Percentiles rank a stretch among this genome's conserved stretches.
phyloP scores from a whole-genome alignment of 2,888 invertebrate species.

The Coecobrya sp. region DNA sequence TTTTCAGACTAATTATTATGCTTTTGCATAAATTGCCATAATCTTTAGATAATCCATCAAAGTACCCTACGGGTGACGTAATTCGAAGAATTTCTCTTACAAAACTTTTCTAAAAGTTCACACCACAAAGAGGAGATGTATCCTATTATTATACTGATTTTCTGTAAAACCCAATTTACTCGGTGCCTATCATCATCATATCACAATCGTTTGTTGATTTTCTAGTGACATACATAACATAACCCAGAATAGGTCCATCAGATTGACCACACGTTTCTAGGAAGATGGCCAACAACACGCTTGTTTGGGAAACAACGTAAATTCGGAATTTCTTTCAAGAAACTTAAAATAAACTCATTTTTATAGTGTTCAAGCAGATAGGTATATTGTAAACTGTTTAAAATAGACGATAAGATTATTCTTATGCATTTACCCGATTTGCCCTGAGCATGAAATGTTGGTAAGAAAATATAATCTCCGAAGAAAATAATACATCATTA shows the following conservation, averaged over 20 bases:
- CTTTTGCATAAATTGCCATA: constrained; percentile 25
- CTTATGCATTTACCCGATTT: neutral
- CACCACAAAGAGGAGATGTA: neutral
- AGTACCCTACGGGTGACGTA: neutral
- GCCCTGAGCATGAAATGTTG: constrained; percentile 15
- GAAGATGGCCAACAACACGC: neutral
- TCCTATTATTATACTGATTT: neutral
- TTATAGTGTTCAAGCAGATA: neutral
- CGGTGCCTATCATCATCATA: neutral
- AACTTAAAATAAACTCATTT: no score
- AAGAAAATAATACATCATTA: neutral
- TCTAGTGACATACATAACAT: constrained; percentile 39
- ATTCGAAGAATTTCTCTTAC: neutral
- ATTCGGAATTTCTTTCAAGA: neutral
- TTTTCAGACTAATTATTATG: neutral
- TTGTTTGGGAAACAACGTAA: neutral
- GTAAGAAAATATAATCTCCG: constrained; percentile 46
- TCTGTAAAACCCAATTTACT: constrained; percentile 1
- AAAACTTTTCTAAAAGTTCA: neutral
- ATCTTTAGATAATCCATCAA: constrained; percentile 52
- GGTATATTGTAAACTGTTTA: neutral
- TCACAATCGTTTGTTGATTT: neutral
- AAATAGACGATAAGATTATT: constrained; percentile 14
- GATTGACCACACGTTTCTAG: neutral
- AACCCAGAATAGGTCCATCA: neutral